Base-by-base conservation (phyloP, 2,888 invertebrate species). In the Drosophila bunnanda region DNA sequence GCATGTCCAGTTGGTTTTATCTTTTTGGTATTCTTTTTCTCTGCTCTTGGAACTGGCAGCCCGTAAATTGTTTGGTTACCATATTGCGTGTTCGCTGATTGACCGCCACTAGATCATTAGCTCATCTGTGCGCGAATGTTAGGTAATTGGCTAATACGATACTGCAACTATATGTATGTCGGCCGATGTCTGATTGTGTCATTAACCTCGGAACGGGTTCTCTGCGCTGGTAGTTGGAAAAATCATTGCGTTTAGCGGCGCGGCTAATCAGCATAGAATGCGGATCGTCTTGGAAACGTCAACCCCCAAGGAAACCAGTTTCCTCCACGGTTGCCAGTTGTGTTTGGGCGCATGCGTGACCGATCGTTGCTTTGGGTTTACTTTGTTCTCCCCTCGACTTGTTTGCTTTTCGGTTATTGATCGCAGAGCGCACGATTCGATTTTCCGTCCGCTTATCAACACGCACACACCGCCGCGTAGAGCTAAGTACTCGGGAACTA, bases 121-220 rank as follows among this genome's bases (percentile, higher is more conserved):
- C 65, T 62, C 64, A 54, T 64, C 22, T 44, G 36, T 53, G 20
- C 41, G 43, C 25, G 34, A 44, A 41, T 32, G 71, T 64, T 72
- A 54, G 54, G 48, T 64, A 70, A 70, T 68, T 69, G 56, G 38
- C 36, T 39, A 28, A 59, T 52, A 46, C 36, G 32, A 71, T 52
- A 46, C 36, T 60, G 55, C 46, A 74, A 72, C 52, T 66, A 59
- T 66, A 59, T 52, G 64, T 54, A 59, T 58, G 64, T 54, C 38
- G n/a, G 34, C 55, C n/a, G 30, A 36, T 36, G 25, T 32, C 46
- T 52, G 59, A 28, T 28, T 28, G 52, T 72, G 73, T 72, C 73
- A 66, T 74, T 74, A 60, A 72, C 73, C 73, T 74, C 73, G 60
- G 53, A 74, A 60, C 60, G 53, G 34, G 73, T 66, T 74, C 73